These are phyloP conservation scores for Tetraodon nigroviridis DNA, from an alignment of 2,113 vertebrate genomes.

Conservation along the genomic window DNA sequence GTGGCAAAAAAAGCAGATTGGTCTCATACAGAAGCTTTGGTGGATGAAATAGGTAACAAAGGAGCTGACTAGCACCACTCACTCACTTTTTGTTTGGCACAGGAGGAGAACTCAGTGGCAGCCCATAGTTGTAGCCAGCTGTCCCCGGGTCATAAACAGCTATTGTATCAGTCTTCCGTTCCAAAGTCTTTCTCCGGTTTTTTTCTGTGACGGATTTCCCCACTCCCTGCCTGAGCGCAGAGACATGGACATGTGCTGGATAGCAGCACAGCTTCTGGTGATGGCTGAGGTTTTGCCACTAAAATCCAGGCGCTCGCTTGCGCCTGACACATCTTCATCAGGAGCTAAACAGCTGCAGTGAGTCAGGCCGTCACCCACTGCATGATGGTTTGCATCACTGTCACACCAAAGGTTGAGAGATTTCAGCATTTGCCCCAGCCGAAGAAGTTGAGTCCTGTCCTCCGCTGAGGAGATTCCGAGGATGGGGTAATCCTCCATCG, in stretches of 20 bases:
- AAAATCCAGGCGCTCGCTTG: slow-evolving; percentile 77
- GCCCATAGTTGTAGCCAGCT: slow-evolving; percentile 83
- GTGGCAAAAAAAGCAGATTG: too few species aligned
- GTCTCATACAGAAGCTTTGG: too few species aligned
- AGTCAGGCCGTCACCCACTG: too few species aligned
- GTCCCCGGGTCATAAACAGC: slow-evolving; percentile 74
- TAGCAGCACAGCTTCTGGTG: slow-evolving; percentile 3
- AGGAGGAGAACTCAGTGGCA: slow-evolving; percentile 73
- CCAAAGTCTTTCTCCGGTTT: not conserved
- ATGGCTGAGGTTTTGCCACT: slow-evolving; percentile 40
- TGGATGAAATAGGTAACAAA: too few species aligned
- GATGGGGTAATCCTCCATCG: slow-evolving; percentile 79
- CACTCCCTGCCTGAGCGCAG: slow-evolving; percentile 4
- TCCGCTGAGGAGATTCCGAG: slow-evolving; percentile 80
- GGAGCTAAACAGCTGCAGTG: too few species aligned
- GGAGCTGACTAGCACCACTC: not conserved
- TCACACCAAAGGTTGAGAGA: slow-evolving; percentile 57
- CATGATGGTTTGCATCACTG: slow-evolving; percentile 5
- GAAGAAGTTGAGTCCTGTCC: slow-evolving; percentile 82
- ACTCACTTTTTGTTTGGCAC: slow-evolving; percentile 51
- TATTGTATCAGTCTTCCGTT: slow-evolving; percentile 9
- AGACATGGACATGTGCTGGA: slow-evolving; percentile 2
- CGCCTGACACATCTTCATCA: slow-evolving; percentile 30
- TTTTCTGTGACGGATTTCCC: not conserved
- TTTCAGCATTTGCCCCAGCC: slow-evolving; percentile 83